Evolutionary conservation across 1,140 invertebrate genomes (phyloP).

Genomic region (Triops cancriformis): DNA sequence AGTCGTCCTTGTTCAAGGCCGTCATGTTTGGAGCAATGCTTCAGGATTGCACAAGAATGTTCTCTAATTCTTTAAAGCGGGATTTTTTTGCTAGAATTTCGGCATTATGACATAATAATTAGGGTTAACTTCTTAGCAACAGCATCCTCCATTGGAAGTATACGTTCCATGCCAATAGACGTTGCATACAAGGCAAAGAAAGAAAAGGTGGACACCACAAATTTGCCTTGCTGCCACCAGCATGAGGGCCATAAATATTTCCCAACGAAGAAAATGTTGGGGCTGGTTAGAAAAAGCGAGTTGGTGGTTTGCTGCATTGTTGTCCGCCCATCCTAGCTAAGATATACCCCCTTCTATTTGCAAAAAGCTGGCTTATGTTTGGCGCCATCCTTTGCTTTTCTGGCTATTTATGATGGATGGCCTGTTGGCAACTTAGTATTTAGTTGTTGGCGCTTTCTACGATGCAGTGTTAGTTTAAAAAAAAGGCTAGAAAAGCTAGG

Average conservation of each 20-base stretch:
- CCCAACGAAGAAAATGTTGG: not conserved
- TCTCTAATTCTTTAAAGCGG: not conserved
- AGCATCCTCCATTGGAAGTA: not conserved
- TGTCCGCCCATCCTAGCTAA: constrained; percentile 6
- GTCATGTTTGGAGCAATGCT: not conserved
- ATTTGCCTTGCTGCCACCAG: not conserved
- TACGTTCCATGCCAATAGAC: not conserved
- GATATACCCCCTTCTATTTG: constrained; percentile 11
- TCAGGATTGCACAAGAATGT: not conserved
- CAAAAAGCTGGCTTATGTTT: constrained; percentile 1
- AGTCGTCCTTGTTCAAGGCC: constrained; percentile 3
- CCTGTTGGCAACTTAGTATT: constrained; percentile 3
- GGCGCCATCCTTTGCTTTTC: constrained; percentile 7
- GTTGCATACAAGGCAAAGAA: not conserved
- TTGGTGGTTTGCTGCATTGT: not conserved
- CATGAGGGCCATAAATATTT: not conserved
- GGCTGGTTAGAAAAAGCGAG: not conserved
- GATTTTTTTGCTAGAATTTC: not conserved
- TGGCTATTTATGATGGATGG: constrained; percentile 9
- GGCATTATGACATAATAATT: not conserved
- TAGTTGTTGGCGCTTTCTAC: not conserved
- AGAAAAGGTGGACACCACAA: not conserved
- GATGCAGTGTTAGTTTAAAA: not conserved
- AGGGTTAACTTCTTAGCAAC: not conserved
- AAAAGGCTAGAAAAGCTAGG: not conserved